Evolutionary conservation across 2,888 invertebrate genomes (phyloP).

Genomic region (Xylocampa areola): DNA sequence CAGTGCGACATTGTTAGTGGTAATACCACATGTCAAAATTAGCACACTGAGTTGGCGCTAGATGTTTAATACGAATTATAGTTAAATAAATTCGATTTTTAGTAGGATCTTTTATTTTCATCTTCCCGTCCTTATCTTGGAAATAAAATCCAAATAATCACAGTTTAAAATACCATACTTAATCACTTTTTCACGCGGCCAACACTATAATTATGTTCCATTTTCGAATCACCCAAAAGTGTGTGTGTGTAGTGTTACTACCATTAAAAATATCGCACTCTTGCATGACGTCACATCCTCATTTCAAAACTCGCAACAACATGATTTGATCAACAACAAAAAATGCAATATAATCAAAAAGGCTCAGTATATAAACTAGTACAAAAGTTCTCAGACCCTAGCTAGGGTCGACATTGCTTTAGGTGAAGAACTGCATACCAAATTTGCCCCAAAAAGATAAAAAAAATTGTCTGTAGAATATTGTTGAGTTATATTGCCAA

Average conservation of each 20-base stretch:
- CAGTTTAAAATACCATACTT: no score
- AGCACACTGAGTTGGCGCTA: no score
- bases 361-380: conserved; percentile 65
- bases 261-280: conserved; percentile 23
- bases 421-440: conserved; percentile 50
- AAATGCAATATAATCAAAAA: conserved; percentile 75
- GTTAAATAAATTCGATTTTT: background rate
- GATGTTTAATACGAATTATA: background rate
- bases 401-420: conserved; percentile 38
- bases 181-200: background rate
- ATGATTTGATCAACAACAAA: conserved; percentile 75
- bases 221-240: background rate
- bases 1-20: conserved; percentile 20
- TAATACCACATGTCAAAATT: conserved; percentile 5
- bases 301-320: conserved; percentile 62
- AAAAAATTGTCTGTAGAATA: conserved; percentile 4
- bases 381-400: conserved; percentile 58
- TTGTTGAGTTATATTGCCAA: no score
- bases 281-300: conserved; percentile 8
- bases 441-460: conserved; percentile 3
- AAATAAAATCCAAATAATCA: no score
- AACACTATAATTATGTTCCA: background rate
- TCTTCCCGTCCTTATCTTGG: conserved; percentile 23
- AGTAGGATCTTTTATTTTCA: background rate
- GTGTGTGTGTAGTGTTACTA: background rate